phyloP scores from a whole-genome alignment of 2,888 invertebrate genomes.

The Ctenicera cuprea region DNA sequence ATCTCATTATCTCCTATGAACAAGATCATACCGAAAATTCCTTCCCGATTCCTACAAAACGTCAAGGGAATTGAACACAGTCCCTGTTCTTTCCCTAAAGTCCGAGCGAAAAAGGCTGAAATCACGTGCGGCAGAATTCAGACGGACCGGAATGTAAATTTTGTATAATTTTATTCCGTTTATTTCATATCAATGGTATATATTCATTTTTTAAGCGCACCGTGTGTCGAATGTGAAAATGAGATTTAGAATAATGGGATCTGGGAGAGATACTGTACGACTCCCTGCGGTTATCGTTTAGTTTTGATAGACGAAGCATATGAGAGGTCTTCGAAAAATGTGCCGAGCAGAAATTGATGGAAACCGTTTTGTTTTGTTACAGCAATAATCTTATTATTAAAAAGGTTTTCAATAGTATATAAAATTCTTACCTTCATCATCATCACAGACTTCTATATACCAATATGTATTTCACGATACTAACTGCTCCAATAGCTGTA shows the following conservation, averaged over 20 bases:
- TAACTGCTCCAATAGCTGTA: too few relatives aligned
- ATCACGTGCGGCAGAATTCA: slow-evolving; percentile 16
- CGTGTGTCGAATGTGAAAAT: slow-evolving; percentile 60
- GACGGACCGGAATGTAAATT: slow-evolving; percentile 43
- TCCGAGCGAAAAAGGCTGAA: background rate
- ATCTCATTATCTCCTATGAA: slow-evolving; percentile 65
- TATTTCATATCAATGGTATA: slow-evolving; percentile 59
- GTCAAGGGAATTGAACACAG: background rate
- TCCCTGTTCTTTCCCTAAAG: background rate
- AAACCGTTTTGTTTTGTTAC: background rate
- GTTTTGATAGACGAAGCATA: slow-evolving; percentile 29
- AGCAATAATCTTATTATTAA: slow-evolving; percentile 2
- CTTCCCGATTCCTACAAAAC: slow-evolving; percentile 18
- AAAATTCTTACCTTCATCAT: background rate
- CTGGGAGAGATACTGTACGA: slow-evolving; percentile 42
- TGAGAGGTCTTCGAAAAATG: slow-evolving; percentile 14
- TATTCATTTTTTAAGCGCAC: slow-evolving; percentile 51
- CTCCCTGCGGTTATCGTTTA: slow-evolving; percentile 49
- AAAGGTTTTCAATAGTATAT: background rate
- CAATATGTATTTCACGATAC: too few relatives aligned
- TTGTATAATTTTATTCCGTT: slow-evolving; percentile 56
- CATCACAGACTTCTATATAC: too few relatives aligned
- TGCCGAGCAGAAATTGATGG: slow-evolving; percentile 5
- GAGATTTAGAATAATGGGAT: slow-evolving; percentile 60
- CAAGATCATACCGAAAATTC: slow-evolving; percentile 59